Evolutionary conservation across 2,888 invertebrate species (phyloP).

Genomic region (Coelinius sp.): DNA sequence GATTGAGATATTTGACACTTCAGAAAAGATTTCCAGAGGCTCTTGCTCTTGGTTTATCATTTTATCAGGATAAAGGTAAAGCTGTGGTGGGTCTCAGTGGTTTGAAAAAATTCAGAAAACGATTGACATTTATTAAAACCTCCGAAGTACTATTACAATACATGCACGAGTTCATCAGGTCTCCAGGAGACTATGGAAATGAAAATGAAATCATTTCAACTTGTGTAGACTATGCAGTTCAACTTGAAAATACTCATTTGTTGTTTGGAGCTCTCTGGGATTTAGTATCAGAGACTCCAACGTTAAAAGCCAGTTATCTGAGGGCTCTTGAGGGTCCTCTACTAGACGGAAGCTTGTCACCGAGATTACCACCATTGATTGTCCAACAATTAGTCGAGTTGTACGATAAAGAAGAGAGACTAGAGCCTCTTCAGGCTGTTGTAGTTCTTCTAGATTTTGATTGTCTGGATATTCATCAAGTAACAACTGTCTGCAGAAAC

Average conservation of each 20-base stretch:
- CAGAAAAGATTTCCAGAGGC: conserved; percentile 75
- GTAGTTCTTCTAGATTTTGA: conserved; percentile 77
- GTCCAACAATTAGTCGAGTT: conserved; percentile 79
- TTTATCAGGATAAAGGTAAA: conserved; percentile 77
- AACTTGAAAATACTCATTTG: conserved; percentile 69
- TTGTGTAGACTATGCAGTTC: conserved; percentile 68
- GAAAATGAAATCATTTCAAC: conserved; percentile 63
- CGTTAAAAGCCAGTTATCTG: conserved; percentile 77
- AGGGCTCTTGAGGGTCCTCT: conserved; percentile 78
- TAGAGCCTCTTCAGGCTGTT: conserved; percentile 80
- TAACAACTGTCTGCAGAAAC: conserved; percentile 75
- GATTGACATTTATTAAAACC: conserved; percentile 70
- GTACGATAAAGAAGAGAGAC: conserved; percentile 76
- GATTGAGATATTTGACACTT: conserved; percentile 76
- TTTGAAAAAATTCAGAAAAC: conserved; percentile 70
- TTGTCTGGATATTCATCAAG: conserved; percentile 79
- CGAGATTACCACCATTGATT: conserved; percentile 74
- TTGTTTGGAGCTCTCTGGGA: conserved; percentile 74
- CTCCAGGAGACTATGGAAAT: conserved; percentile 52
- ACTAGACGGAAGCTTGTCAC: conserved; percentile 73
- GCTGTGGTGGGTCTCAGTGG: conserved; percentile 75
- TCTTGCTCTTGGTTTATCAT: conserved; percentile 74
- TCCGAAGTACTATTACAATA: conserved; percentile 66
- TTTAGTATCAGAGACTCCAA: conserved; percentile 73
- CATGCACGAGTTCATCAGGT: conserved; percentile 62